Conservation (phyloP, 2,113 vertebrate species). For the Falcunculus frontatus region DNA sequence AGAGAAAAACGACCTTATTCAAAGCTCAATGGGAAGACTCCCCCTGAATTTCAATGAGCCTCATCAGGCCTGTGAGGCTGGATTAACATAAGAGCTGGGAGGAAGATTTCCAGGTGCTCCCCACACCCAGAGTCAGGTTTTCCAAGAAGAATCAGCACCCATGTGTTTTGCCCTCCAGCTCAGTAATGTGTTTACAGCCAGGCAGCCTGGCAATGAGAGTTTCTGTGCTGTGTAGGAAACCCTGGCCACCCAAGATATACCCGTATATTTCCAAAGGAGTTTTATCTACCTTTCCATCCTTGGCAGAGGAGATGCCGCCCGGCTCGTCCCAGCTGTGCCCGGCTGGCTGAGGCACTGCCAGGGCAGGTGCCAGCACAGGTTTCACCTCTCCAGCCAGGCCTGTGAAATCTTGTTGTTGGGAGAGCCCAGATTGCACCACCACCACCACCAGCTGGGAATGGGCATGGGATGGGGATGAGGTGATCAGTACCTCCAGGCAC, state of each 20-base stretch:
- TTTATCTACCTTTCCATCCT: not conserved
- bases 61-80: not conserved
- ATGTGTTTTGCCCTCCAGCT: not conserved
- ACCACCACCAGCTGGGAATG: not conserved
- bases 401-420: not conserved
- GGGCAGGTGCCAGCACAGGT: not conserved
- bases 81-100: not conserved
- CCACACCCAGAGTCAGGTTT: slow-evolving; percentile 7
- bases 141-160: not conserved
- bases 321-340: not conserved
- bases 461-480: not conserved
- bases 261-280: not conserved
- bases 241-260: not conserved
- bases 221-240: slow-evolving; percentile 5
- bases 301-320: not conserved
- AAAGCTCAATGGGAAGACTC: not conserved
- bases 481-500: not conserved
- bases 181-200: not conserved
- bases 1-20: not conserved
- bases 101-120: slow-evolving; percentile 41
- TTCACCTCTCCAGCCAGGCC: not conserved
- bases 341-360: not conserved
- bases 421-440: not conserved
- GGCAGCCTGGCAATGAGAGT: not conserved
- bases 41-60: slow-evolving; percentile 26